phyloP scores from a whole-genome alignment of 2,888 invertebrate species.

The Platycnemis pennipes region DNA sequence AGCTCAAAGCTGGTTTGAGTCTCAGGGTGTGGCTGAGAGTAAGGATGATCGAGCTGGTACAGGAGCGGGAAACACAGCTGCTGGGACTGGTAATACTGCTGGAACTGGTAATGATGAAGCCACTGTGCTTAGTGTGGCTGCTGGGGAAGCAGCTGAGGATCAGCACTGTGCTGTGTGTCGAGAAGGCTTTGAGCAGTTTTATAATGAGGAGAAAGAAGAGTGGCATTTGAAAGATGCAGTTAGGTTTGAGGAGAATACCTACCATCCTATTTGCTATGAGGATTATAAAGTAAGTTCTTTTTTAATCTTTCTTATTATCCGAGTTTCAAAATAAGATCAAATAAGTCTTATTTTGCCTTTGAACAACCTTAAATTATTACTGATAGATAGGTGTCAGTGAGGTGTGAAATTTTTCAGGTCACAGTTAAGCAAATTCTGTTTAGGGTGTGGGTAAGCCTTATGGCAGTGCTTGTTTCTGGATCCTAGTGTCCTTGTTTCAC shows the following conservation, averaged over 20 bases:
- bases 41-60: conserved; percentile 77
- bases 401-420: no score
- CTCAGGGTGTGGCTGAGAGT: conserved; percentile 79
- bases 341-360: not conserved
- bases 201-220: conserved; percentile 97
- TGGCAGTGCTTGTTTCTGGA: no score
- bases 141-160: conserved; percentile 84
- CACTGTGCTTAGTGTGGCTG: conserved; percentile 87
- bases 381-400: no score
- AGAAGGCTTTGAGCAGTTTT: conserved; percentile 96
- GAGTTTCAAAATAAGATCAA: not conserved
- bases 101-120: conserved; percentile 83
- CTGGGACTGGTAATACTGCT: conserved; percentile 78
- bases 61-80: conserved; percentile 81
- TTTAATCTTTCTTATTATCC: not conserved
- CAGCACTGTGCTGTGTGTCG: conserved; percentile 93
- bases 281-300: conserved; percentile 87
- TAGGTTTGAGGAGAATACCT: conserved; percentile 87
- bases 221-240: conserved; percentile 96
- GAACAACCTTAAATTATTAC: not conserved
- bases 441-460: no score
- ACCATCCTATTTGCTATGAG: conserved; percentile 94
- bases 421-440: no score
- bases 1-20: conserved; percentile 95
- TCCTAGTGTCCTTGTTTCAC: no score